A percentile compares a stretch with the other conserved stretches of the same genome.
These are phyloP conservation scores for Odontamblyopus lacepedii DNA, from an alignment of 2,797 vertebrate species.

Conservation along the genomic window DNA sequence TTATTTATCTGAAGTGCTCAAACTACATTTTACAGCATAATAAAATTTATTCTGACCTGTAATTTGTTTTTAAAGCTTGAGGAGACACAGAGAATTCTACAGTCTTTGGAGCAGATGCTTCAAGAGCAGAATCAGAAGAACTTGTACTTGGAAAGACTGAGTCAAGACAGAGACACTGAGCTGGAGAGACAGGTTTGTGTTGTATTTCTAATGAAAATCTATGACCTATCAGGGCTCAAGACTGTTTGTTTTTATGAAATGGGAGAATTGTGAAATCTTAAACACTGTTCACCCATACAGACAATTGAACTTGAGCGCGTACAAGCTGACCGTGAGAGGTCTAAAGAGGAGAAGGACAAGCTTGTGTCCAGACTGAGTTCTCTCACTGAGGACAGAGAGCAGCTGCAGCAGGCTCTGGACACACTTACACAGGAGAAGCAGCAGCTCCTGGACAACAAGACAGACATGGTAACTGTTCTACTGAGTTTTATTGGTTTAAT, in stretches of 20 bases:
- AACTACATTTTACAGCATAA: too few species aligned
- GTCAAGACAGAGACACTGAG: slow-evolving; percentile 18
- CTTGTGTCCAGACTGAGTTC: slow-evolving; percentile 58
- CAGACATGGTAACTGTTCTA: slow-evolving; percentile 29
- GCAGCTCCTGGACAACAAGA: slow-evolving; percentile 55
- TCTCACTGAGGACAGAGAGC: slow-evolving; percentile 73
- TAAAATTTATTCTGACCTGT: too few species aligned
- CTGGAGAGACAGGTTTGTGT: slow-evolving; percentile 38
- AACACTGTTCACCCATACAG: slow-evolving; percentile 10
- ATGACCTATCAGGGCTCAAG: background rate
- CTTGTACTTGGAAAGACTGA: slow-evolving; percentile 17
- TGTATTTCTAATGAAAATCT: background rate
- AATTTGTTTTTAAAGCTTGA: slow-evolving; percentile 19
- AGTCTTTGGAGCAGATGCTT: slow-evolving; percentile 35
- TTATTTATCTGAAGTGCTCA: too few species aligned
- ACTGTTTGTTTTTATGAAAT: background rate
- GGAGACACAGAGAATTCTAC: slow-evolving; percentile 21
- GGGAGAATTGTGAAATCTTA: background rate
- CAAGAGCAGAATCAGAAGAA: slow-evolving; percentile 26
- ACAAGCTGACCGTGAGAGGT: background rate
- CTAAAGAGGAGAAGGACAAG: background rate
- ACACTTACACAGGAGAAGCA: slow-evolving; percentile 62
- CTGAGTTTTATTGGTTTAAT: too few species aligned
- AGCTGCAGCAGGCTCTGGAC: slow-evolving; percentile 72
- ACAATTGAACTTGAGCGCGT: slow-evolving; percentile 17